These are phyloP conservation scores for Bedellia somnulentella DNA, from an alignment of 2,888 invertebrate genomes.

Conservation along the genomic window DNA sequence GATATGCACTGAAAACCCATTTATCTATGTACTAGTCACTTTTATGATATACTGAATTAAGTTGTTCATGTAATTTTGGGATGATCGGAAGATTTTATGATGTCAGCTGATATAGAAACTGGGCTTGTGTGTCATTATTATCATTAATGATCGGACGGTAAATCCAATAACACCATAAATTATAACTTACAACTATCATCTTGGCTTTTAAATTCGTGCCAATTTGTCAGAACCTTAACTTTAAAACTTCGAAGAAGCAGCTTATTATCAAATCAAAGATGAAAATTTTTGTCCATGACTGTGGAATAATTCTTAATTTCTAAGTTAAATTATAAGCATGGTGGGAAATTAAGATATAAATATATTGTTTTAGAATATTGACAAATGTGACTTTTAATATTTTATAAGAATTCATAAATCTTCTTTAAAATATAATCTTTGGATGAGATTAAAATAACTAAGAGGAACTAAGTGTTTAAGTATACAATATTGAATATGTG, in stretches of 20 bases:
- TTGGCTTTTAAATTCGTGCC: conserved; percentile 58
- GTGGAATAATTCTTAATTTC: conserved; percentile 40
- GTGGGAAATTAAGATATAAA: no score
- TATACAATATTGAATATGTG: no score
- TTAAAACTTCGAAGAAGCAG: conserved; percentile 55
- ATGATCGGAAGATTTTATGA: no score
- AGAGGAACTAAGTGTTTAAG: conserved; percentile 56
- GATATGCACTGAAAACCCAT: conserved; percentile 58
- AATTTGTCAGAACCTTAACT: conserved; percentile 45
- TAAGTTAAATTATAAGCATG: no score
- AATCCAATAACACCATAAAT: conserved; percentile 48
- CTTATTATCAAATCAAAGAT: conserved; percentile 44
- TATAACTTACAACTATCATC: conserved; percentile 52
- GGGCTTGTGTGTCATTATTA: conserved; percentile 48
- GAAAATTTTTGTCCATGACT: conserved; percentile 48
- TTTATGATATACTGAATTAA: no score
- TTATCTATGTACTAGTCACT: conserved; percentile 34
- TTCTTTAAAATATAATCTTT: conserved; percentile 50
- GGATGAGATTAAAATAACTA: conserved; percentile 56
- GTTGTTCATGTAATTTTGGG: no score
- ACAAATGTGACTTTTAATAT: no score
- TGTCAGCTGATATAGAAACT: no score
- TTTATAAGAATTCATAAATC: no score
- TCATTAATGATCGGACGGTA: conserved; percentile 56
- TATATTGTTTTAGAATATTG: no score